Evolutionary conservation across 1,140 invertebrate genomes (phyloP).

Genomic region (Brachionus rubens): DNA sequence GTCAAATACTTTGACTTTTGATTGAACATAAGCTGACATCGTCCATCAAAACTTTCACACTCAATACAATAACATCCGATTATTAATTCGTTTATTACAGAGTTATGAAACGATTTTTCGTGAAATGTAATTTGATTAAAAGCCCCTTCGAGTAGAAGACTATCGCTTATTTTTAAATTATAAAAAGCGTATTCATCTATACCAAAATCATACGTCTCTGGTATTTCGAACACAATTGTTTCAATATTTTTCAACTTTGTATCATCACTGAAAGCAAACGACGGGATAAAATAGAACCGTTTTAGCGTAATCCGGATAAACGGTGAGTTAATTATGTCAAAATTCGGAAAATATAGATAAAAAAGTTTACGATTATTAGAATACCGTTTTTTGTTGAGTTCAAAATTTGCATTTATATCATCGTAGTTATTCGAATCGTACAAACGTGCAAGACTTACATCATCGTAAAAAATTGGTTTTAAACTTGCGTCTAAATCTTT

Average conservation of each 20-base stretch:
- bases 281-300: not conserved
- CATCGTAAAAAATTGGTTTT: constrained; percentile 18
- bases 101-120: not conserved
- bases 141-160: constrained; percentile 22
- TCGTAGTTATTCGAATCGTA: not conserved
- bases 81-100: constrained; percentile 19
- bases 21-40: not conserved
- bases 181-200: constrained; percentile 31
- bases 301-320: not conserved
- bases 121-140: constrained; percentile 38
- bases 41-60: constrained; percentile 27
- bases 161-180: not conserved
- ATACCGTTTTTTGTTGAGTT: constrained; percentile 7
- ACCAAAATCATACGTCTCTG: constrained; percentile 30
- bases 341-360: constrained; percentile 39
- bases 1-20: constrained; percentile 12
- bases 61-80: constrained; percentile 43
- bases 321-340: constrained; percentile 22
- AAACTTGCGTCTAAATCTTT: constrained; percentile 3
- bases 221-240: not conserved
- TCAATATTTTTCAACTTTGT: constrained; percentile 2
- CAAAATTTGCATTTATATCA: constrained; percentile 34
- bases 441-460: not conserved
- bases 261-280: constrained; percentile 21
- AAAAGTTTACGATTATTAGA: not conserved